phyloP scores from a whole-genome alignment of 2,888 invertebrate genomes.

The Sphinx pinastri region DNA sequence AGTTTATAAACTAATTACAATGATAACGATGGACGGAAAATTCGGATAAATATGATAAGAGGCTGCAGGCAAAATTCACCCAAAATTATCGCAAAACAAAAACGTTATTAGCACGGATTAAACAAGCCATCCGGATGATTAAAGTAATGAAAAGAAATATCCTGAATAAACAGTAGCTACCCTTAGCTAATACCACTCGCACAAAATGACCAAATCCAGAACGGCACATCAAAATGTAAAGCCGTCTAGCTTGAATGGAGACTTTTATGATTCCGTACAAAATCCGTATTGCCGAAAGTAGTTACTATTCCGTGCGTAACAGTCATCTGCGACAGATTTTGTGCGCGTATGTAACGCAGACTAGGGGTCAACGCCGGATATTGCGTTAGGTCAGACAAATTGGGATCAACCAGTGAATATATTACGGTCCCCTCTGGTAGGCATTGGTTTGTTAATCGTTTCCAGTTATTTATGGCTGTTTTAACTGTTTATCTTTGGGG shows the following conservation, averaged over 20 bases:
- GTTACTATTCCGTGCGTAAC: slow-evolving; percentile 23
- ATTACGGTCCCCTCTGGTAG: slow-evolving; percentile 75
- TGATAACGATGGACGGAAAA: background rate
- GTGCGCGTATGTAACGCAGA: slow-evolving; percentile 23
- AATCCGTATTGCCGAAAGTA: slow-evolving; percentile 21
- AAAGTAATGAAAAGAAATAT: background rate
- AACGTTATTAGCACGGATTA: no score
- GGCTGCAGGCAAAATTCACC: no score
- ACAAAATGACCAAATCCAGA: background rate
- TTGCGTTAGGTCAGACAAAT: slow-evolving; percentile 82
- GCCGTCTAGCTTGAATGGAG: background rate
- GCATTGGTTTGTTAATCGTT: slow-evolving; percentile 81
- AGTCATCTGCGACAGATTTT: slow-evolving; percentile 26
- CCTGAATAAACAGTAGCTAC: background rate
- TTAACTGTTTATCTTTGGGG: slow-evolving; percentile 48
- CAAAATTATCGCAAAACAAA: no score
- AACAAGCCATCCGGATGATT: background rate
- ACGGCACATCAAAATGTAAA: slow-evolving; percentile 11
- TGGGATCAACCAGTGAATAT: slow-evolving; percentile 82
- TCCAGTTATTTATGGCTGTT: slow-evolving; percentile 71
- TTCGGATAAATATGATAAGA: background rate
- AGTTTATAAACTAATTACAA: slow-evolving; percentile 3
- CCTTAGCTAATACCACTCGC: background rate
- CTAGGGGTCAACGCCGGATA: slow-evolving; percentile 62
- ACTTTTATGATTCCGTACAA: slow-evolving; percentile 20